Base-by-base conservation (phyloP, 2,113 vertebrate species). In the Barbus barbus region DNA sequence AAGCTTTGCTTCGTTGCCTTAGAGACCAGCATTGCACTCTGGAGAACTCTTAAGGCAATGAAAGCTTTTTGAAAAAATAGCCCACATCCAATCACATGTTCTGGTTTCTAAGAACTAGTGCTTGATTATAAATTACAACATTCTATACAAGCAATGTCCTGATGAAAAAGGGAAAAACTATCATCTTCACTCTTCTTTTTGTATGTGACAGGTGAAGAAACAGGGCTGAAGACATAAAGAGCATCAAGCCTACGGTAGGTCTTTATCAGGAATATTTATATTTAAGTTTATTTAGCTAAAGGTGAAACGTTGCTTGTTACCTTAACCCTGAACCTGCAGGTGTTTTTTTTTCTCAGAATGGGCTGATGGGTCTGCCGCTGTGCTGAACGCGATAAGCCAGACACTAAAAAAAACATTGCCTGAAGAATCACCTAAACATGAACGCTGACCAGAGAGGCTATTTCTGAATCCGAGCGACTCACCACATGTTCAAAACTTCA, bases 391-490 rank as follows among this genome's bases (percentile, higher is more conserved):
- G 92, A 94, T 92, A 94, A 92, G 90, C 85, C 84, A 75, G 89
- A 56, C 74, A 87, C 91, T 93, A 91, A 87, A 92, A 86, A 85
- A 92, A 86, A 85, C 86, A 87, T 87, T 88, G 87, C 90, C 89
- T 89, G 89, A 93, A 91, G 91, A 92, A 93, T 91, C 88, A 85
- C 89, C 92, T 87, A 89, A 90, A 90, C 91, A 91, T 92, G 90
- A 87, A 91, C 85, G 82, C 90, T 93, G 91, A 92, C 92, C 93
- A 92, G 86, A 83, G 28, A 89, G 87, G 89, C 90, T 94, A 95
- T 94, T 95, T 95, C 89, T 94, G 91, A 91, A 91, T 88, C 81
- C 90, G 85, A 88, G 91, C 93, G 89, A 91, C 87, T 90, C 89
- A 94, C 94, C 93, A 89, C 93, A 94, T 87, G 86, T 88, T 89